These are phyloP conservation scores for Arrhamphus sclerolepis DNA, from an alignment of 2,797 vertebrate genomes.

Conservation along the genomic window DNA sequence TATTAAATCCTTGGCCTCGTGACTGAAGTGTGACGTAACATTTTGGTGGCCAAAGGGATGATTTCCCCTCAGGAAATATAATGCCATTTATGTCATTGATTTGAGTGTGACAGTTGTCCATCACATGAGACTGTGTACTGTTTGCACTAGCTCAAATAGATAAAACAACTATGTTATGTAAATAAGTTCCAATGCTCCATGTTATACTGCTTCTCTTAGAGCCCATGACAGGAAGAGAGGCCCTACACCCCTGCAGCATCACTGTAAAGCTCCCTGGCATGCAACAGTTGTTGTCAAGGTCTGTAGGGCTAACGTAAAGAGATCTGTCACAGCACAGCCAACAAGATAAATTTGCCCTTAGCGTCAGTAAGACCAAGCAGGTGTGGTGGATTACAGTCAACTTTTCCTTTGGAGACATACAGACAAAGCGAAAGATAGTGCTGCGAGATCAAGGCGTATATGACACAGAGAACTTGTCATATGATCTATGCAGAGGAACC, in stretches of 20 bases:
- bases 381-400: slow-evolving; percentile 33
- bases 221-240: background rate
- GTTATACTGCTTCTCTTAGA: background rate
- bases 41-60: slow-evolving; percentile 10
- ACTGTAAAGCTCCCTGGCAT: slow-evolving; percentile 1
- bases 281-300: slow-evolving; percentile 12
- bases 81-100: background rate
- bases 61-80: slow-evolving; percentile 5
- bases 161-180: background rate
- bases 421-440: slow-evolving; percentile 5
- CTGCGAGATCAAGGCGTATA: slow-evolving; percentile 13
- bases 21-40: slow-evolving; percentile 12
- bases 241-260: background rate
- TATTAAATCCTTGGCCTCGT: slow-evolving; percentile 10
- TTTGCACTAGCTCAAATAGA: slow-evolving; percentile 2
- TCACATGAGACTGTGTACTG: slow-evolving; percentile 15
- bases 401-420: no score
- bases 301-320: slow-evolving; percentile 29
- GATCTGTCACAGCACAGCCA: slow-evolving; percentile 3
- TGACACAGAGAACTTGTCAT: slow-evolving; percentile 12
- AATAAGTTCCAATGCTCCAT: background rate
- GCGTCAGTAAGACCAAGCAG: slow-evolving; percentile 33
- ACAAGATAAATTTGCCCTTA: slow-evolving; percentile 17
- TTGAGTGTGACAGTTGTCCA: slow-evolving; percentile 11
- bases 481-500: slow-evolving; percentile 14